Base-by-base conservation (phyloP, 2,888 invertebrate species). In the Drosophila maculinotata region DNA sequence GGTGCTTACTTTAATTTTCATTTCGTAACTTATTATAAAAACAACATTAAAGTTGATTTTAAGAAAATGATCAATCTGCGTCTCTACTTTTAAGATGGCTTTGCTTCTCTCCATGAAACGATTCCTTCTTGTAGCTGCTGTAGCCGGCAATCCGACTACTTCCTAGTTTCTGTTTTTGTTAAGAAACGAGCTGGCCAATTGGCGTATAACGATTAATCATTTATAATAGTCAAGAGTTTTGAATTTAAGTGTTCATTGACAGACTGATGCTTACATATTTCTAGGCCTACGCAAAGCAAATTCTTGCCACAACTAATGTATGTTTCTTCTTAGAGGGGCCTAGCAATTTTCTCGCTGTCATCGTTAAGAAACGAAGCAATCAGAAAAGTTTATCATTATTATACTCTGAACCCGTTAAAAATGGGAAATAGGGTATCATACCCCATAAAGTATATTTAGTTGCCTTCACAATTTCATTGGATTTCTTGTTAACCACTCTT, bases 121-220 rank as follows among this genome's bases (percentile, higher is more conserved):
- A 42, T 10, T 10, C 12, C 12, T 42, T 42, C 14, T 41, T 23
- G 7, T 25, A 23, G n/a, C 3, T 12, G 25, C 9, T 26, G 14
- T 39, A 12, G 12, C 12, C 23, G 3, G 20, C 14, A n/a, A 9
- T 25, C 39, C 33, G 33, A 25, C 36, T 49, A 49, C 53, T 70
- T 72, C 56, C 59, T 66, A 38, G 53, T 66, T 51, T 48, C 12
- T 26, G 15, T 20, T 26, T 36, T 56, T 31, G 38, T 14, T 38
- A 14, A 15, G 31, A 26, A 53, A 20, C 54, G 6, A 49, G 45
- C 12, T 45, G 51, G 44, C 41, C 51, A 45, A 35, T 39, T 65
- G 48, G 60, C 51, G 36, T 60, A 39, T 44, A 45, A 54, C 64
- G 59, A 79, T 79, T 74, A 80, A 79, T 79, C 84, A 79, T 77